Percentiles rank a stretch among this genome's conserved stretches.
Conservation (phyloP, 2,888 invertebrate species). For the Drosophila mercatorum region DNA sequence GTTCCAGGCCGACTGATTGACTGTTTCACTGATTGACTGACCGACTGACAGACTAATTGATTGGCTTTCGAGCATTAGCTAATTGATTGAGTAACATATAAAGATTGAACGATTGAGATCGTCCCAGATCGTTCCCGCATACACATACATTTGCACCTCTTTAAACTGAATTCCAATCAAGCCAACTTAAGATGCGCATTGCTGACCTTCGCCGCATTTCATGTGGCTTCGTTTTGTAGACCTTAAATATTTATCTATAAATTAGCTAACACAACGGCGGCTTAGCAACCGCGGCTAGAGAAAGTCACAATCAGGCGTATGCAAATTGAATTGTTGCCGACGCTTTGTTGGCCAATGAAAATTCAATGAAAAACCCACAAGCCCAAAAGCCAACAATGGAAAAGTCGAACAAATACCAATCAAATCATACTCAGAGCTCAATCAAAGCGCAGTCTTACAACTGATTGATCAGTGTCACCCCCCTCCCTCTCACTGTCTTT, state of each 20-base stretch:
- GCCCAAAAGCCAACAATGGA: constrained; percentile 12
- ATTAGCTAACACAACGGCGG: constrained; percentile 26
- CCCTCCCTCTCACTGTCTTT: not conserved
- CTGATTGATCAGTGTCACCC: constrained; percentile 3
- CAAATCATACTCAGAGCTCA: constrained; percentile 27
- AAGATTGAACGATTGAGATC: not conserved
- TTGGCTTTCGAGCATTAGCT: not conserved
- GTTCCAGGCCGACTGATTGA: not conserved
- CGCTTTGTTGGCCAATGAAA: constrained; percentile 33
- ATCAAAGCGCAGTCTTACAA: constrained; percentile 23
- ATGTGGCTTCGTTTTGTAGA: constrained; percentile 1
- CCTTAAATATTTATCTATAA: constrained; percentile 15
- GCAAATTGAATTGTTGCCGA: constrained; percentile 7
- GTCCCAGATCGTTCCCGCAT: not conserved
- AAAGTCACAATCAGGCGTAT: constrained; percentile 26
- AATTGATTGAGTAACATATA: not conserved
- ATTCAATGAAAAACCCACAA: constrained; percentile 45
- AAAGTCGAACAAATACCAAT: constrained; percentile 30
- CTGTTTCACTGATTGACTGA: not conserved
- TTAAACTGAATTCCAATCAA: not conserved
- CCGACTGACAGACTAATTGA: not conserved
- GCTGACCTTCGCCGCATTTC: constrained; percentile 29
- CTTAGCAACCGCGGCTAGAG: constrained; percentile 20
- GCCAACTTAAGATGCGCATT: not conserved
- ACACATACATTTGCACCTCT: not conserved